Conservation (phyloP, 2,888 invertebrate genomes). For the Prenolepis imparis region DNA sequence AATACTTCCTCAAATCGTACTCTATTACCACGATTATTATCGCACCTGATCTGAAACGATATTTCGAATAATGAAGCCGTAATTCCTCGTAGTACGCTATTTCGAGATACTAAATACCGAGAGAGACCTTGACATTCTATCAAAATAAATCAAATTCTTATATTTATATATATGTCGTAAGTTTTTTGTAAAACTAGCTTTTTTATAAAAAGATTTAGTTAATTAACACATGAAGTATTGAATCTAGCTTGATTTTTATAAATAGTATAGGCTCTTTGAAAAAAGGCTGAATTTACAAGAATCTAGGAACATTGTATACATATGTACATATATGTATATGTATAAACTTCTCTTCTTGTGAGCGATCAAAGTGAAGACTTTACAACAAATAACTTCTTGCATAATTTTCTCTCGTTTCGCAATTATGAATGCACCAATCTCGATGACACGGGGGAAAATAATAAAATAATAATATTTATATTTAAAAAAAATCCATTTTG, state of each 20-base stretch:
- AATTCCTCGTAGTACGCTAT: neutral
- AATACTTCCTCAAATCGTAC: neutral
- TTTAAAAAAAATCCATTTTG: neutral
- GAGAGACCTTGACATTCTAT: slow-evolving; percentile 2
- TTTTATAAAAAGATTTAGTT: neutral
- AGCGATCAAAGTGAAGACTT: neutral
- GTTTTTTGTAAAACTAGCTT: neutral
- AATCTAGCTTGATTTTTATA: neutral
- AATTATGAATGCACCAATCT: neutral
- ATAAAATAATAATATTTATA: neutral
- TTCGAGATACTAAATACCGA: neutral
- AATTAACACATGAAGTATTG: neutral
- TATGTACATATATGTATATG: neutral
- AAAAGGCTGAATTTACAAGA: neutral
- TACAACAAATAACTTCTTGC: neutral
- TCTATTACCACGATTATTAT: neutral
- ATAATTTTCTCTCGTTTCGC: neutral
- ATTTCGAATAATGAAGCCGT: neutral
- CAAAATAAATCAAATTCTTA: neutral
- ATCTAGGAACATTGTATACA: neutral
- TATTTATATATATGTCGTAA: neutral
- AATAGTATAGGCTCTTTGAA: neutral
- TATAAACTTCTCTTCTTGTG: neutral
- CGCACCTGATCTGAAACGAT: neutral
- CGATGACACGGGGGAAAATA: neutral